Base-by-base conservation (phyloP, 2,113 vertebrate genomes). In the Toxostoma redivivum region DNA sequence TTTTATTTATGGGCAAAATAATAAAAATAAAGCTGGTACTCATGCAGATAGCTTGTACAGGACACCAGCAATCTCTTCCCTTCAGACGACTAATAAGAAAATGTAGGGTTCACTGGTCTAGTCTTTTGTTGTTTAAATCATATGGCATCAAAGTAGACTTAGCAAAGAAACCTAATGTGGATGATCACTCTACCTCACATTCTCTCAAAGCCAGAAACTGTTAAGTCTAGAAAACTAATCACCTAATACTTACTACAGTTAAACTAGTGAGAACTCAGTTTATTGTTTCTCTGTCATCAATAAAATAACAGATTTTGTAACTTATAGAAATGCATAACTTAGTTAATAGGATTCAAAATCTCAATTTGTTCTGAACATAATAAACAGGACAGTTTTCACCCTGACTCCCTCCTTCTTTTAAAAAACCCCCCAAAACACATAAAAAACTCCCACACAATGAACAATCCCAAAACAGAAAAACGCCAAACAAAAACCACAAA, bases 31-130 rank as follows among this genome's bases (percentile, higher is more conserved):
- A 86, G 38, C 28, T 16, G 19, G 11, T 35, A 58, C 3, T 78
- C 5, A 4, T 1, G 3, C 20, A 50, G 21, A 56, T 28, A 0
- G 0, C 61, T 74, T 47, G 20, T 37, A 56, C 9, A 37, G 35
- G 69, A 62, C 21, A 74, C 27, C 2, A 5, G 13, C 35, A 81
- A 10, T 15, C 25, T 28, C 24, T 12, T 71, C 48, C 40, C 15
- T 56, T 53, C n/a, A 60, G 15, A 76, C 2, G 6, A 56, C 47
- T 28, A 72, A 15, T 16, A 78, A 53, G 19, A 37, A 70, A 57
- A 79, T 22, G 21, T 16, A 28, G 17, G 2, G 5, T 48, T 72
- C 25, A 21, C 24, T 40, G 57, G 5, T 74, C 44, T 23, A 38
- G 30, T 38, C 19, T 78, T 84, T 30, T 47, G 12, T 13, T 80